phyloP scores from a whole-genome alignment of 2,888 invertebrate genomes.

The Diaperis boleti region DNA sequence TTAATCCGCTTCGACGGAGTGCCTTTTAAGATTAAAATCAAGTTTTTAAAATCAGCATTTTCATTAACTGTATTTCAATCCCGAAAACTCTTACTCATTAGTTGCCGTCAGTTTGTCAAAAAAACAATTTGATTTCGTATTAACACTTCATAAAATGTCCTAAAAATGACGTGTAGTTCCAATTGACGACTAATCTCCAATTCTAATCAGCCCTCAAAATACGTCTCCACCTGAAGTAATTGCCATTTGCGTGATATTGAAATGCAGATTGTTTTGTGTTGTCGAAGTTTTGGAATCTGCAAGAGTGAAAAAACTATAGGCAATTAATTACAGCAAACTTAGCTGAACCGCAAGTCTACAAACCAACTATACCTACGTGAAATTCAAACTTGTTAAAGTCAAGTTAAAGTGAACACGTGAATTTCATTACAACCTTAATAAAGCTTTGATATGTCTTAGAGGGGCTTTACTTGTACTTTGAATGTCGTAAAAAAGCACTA shows the following conservation, averaged over 20 bases:
- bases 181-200: not conserved
- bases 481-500: slow-evolving; percentile 13
- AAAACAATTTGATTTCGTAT: not conserved
- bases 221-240: not conserved
- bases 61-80: slow-evolving; percentile 13
- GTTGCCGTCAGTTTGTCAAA: not conserved
- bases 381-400: slow-evolving; percentile 22
- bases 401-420: slow-evolving; percentile 25
- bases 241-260: not conserved
- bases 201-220: not conserved
- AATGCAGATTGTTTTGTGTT: not conserved
- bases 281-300: not conserved
- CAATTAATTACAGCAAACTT: slow-evolving; percentile 5
- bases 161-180: not conserved
- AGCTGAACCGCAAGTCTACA: slow-evolving; percentile 6
- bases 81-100: no score
- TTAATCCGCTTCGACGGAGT: slow-evolving; percentile 30
- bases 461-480: slow-evolving; percentile 12
- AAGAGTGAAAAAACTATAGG: not conserved
- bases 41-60: slow-evolving; percentile 29
- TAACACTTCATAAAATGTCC: no score
- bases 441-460: slow-evolving; percentile 14
- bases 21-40: slow-evolving; percentile 28
- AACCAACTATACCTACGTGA: slow-evolving; percentile 10
- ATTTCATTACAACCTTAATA: slow-evolving; percentile 24